Percentiles rank a stretch among this genome's conserved stretches.
phyloP scores from a whole-genome alignment of 1,140 invertebrate genomes.

The Papilio helenus region DNA sequence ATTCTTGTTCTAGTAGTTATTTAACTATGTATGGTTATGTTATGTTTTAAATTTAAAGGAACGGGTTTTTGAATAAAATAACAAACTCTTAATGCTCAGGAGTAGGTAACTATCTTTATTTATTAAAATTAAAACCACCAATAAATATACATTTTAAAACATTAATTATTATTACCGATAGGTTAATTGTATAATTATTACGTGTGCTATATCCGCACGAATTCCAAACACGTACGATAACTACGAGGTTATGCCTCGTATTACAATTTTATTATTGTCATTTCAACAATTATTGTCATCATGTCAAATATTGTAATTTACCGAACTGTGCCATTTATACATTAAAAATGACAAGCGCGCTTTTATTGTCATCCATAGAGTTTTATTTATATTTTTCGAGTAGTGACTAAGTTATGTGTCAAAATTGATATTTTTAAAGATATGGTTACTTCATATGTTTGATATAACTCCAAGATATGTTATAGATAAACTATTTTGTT shows the following conservation, averaged over 20 bases:
- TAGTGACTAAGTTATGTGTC: not conserved
- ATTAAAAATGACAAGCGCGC: not conserved
- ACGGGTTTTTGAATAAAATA: slow-evolving; percentile 45
- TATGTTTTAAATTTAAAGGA: not conserved
- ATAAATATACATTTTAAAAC: slow-evolving; percentile 79
- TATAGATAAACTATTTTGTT: slow-evolving; percentile 42
- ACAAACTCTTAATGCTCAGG: slow-evolving; percentile 72
- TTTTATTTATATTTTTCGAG: not conserved
- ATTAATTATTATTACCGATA: slow-evolving; percentile 67
- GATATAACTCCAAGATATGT: slow-evolving; percentile 47
- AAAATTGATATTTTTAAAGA: slow-evolving; percentile 37
- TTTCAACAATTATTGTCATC: slow-evolving; percentile 51
- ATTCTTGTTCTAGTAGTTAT: too few species aligned
- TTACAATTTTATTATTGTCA: slow-evolving; percentile 56
- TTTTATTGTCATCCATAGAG: not conserved
- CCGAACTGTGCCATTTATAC: not conserved
- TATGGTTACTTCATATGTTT: slow-evolving; percentile 50
- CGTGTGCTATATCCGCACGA: slow-evolving; percentile 48
- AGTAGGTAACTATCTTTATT: slow-evolving; percentile 81
- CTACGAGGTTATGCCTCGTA: slow-evolving; percentile 42
- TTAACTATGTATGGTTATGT: too few species aligned
- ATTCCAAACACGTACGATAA: slow-evolving; percentile 40
- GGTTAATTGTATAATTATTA: slow-evolving; percentile 65
- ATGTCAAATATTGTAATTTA: slow-evolving; percentile 42
- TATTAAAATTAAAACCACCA: slow-evolving; percentile 76